Evolutionary conservation across 2,797 vertebrate genomes (phyloP), one percentile per base, ranked within the genome.

Genomic region (Cossypha polioptera): DNA sequence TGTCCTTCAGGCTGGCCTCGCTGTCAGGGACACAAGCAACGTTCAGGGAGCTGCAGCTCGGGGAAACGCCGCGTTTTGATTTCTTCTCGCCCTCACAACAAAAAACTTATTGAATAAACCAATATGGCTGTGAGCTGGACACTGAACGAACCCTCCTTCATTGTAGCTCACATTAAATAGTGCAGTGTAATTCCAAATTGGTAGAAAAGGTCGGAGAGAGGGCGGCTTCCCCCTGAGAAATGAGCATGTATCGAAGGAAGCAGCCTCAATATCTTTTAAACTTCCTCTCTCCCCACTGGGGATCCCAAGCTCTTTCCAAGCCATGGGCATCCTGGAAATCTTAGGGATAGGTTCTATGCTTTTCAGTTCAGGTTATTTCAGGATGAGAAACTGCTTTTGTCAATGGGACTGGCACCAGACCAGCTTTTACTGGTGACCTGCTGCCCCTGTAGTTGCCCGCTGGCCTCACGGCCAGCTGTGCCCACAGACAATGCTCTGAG

Each of bases 1-100:
- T 97, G 13, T 99, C 99, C 96, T 99, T 98, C 96, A 99, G 98
- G 98, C 98, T 99, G 97, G 98, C 98, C 17, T 99, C 99, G 0
- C 99, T 99, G 97, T 3, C 91, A 54, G 55, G 57, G 55, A 74
- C 72, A 92, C 40, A 63, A 82, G 71, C 78, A 40, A 90, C 6
- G 7, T 6, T 91, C 53, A 79, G 31, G 55, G 63, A 89, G 65
- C 38, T 33, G 13, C 11, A 6, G 11, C 33, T 11, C 16, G 17
- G 1, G 0, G 26, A 76, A 87, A 33, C 0, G 2, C 5, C 50
- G 19, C 21, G 0, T 8, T 54, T 29, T 7, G 11, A 11, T 31
- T 67, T 42, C 51, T 58, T 62, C 73, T 40, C 11, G 19, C 45
- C 13, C 68, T 47, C 48, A 26, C 21, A 12, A 13, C 7, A 58